Evolutionary conservation across 2,113 vertebrate genomes (phyloP).

Genomic region (Urocynchramus pylzowi): DNA sequence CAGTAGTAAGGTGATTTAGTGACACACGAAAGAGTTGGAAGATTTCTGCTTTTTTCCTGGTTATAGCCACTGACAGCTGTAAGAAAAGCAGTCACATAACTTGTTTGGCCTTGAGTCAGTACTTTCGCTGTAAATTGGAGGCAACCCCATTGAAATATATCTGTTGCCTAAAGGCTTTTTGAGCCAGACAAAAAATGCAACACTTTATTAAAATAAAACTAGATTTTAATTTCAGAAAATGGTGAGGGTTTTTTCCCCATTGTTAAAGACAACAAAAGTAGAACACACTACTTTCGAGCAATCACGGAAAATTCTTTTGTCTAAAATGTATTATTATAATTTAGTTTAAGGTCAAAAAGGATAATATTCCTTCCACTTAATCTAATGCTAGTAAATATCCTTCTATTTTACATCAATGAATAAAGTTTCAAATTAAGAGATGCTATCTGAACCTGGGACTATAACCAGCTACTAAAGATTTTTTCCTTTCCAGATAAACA

Average conservation of each 20-base stretch:
- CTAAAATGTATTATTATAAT: not conserved
- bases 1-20: not conserved
- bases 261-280: not conserved
- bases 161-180: not conserved
- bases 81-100: not conserved
- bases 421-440: not conserved
- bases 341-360: not conserved
- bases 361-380: not conserved
- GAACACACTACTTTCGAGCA: not conserved
- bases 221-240: not conserved
- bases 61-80: not conserved
- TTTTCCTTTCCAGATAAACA: conserved; percentile 31
- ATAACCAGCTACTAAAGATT: not conserved
- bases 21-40: not conserved
- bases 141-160: not conserved
- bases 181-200: not conserved
- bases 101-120: not conserved
- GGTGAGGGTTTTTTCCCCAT: not conserved
- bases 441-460: not conserved
- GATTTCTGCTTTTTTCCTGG: not conserved
- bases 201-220: not conserved
- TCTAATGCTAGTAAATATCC: not conserved
- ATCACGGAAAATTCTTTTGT: not conserved
- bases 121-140: not conserved
- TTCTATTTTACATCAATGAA: not conserved